Conservation (phyloP, 2,113 vertebrate genomes). For the Etheostoma spectabile region DNA sequence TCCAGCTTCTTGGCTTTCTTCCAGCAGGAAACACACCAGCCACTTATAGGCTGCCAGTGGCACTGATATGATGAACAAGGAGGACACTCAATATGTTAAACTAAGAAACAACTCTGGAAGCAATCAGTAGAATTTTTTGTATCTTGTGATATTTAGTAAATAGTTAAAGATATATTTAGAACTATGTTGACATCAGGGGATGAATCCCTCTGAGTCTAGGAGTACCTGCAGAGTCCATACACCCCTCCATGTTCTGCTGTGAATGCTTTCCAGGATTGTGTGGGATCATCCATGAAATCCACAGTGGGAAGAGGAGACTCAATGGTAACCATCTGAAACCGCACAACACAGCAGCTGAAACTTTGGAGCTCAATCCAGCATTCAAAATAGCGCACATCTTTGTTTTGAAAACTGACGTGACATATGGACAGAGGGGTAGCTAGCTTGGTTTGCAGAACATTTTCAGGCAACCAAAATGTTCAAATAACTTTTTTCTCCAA, state of each 20-base stretch:
- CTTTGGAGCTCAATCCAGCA: no score
- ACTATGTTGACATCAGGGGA: neutral
- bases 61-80: constrained; percentile 72
- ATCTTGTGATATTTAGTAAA: neutral
- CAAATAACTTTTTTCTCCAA: no score
- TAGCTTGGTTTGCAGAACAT: no score
- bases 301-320: constrained; percentile 89
- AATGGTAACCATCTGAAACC: constrained; percentile 83
- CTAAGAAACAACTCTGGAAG: neutral
- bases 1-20: constrained; percentile 84
- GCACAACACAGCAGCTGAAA: neutral
- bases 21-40: constrained; percentile 93
- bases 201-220: neutral
- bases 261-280: constrained; percentile 85
- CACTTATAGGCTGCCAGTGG: constrained; percentile 90
- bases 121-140: no score
- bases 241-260: constrained; percentile 78
- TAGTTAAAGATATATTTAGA: neutral
- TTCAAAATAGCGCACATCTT: no score
- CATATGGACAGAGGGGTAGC: no score
- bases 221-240: constrained; percentile 90
- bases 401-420: no score
- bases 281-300: constrained; percentile 87
- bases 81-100: neutral
- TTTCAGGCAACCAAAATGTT: no score